Conservation (phyloP, 2,888 invertebrate species). For the Drosophila borborema region DNA sequence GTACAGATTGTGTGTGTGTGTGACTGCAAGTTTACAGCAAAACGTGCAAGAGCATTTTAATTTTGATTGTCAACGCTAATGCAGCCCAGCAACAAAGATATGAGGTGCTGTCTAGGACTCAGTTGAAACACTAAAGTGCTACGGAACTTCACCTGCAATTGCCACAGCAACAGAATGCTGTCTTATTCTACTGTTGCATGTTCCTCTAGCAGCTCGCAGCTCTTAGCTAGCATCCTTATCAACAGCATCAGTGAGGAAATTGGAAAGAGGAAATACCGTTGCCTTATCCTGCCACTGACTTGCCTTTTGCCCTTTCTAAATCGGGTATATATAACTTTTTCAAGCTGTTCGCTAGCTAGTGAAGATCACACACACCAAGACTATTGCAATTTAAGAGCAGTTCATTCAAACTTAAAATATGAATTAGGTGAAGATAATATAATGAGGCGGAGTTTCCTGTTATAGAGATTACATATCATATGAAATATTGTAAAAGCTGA, state of each 20-base stretch:
- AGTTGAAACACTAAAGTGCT: constrained; percentile 22
- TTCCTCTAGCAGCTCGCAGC: constrained; percentile 9
- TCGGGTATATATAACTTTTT: not conserved
- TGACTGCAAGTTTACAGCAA: not conserved
- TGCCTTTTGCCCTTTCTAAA: not conserved
- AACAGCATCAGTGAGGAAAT: constrained; percentile 25
- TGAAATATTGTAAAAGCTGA: too few species aligned
- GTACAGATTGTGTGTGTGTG: not conserved
- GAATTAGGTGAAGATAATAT: not conserved
- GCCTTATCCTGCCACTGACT: constrained; percentile 12
- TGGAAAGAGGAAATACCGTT: constrained; percentile 12
- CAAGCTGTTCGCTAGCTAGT: constrained; percentile 4
- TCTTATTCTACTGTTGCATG: not conserved
- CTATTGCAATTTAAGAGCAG: not conserved
- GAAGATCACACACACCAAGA: not conserved
- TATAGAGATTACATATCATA: too few species aligned
- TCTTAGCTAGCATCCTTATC: constrained; percentile 15
- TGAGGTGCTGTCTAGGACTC: not conserved
- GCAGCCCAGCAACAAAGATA: constrained; percentile 27
- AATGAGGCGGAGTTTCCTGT: too few species aligned
- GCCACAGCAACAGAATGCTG: not conserved
- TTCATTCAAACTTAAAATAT: not conserved
- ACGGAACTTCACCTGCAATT: constrained; percentile 33
- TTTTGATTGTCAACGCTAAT: constrained; percentile 57
- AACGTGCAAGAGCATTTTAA: constrained; percentile 34